Base-by-base conservation (phyloP, 92 coral and sea anemone species). In the Blastomussa wellsi region DNA sequence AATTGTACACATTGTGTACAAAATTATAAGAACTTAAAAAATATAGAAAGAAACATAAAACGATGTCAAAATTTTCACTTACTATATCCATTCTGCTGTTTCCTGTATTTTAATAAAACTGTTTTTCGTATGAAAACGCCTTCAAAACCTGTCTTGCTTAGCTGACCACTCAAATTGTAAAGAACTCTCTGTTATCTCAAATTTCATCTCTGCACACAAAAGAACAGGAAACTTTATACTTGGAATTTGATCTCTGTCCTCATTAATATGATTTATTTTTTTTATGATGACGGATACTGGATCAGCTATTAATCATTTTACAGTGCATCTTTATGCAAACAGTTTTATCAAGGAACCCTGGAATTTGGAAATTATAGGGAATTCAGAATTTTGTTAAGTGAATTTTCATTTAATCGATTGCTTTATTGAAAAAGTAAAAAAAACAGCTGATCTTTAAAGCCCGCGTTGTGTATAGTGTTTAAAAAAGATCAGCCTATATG, bases 221-320 rank as follows among this genome's bases (percentile, higher is more conserved):
- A 60, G 80, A 57, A 74, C 79, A 73, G 85, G 85, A 67, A 81
- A 81, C 38, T n/a, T 59, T n/a, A 49, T 31, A 47, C 60, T 36
- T 68, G 78, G 87, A 73, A 41, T 38, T 7, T 83, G 80, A 74
- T 73, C 80, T 74, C 42, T 59, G 80, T 26, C 80, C 74, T 64
- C 47, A 37, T 82, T 48, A 55, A 52, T 22, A 10, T 68, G 32
- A 69, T 51, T 49, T n/a, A 13, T 33, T 65, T 68, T 69, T 44
- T 17, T 39, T 64, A 11, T 19, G 38, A 26, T 4, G 44, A 16
- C 7, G 62, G 36, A 60, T 60, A 62, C 33, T 1, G n/a, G 67
- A 60, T 60, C 33, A 60, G 67, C 31, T 16, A 60, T n/a, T 60
- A 26, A 60, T 60, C 67, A 60, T 60, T 0, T 60, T 60, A 60